phyloP scores from a whole-genome alignment of 2,888 invertebrate genomes.

The Dicyrtoma fusca region DNA sequence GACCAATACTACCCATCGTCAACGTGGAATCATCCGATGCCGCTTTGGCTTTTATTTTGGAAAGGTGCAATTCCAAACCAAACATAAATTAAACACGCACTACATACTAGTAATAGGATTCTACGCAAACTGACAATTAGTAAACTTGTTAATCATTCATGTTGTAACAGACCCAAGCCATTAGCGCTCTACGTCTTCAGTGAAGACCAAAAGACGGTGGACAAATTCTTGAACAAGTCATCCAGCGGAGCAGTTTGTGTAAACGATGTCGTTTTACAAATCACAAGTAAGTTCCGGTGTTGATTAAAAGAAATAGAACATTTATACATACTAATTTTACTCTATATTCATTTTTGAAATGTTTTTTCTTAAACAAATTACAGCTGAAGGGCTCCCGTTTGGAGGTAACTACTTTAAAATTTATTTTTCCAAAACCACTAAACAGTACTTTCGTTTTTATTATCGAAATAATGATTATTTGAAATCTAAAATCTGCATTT shows the following conservation, averaged over 20 bases:
- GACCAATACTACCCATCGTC: constrained; percentile 30
- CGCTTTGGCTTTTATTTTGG: constrained; percentile 79
- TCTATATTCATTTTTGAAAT: no score
- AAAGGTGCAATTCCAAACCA: no score
- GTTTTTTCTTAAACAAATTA: no score
- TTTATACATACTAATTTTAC: not conserved
- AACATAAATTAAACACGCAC: no score
- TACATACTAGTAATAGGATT: no score
- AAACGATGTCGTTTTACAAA: constrained; percentile 87
- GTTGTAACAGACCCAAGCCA: constrained; percentile 78
- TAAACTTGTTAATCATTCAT: no score
- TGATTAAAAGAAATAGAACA: no score
- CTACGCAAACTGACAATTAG: no score
- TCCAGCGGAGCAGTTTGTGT: constrained; percentile 78
- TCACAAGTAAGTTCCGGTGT: constrained; percentile 67
- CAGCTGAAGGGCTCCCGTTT: constrained; percentile 54
- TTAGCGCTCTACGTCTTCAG: constrained; percentile 87
- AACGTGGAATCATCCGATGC: constrained; percentile 81
- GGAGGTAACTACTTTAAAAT: constrained; percentile 51
- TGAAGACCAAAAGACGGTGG: constrained; percentile 64
- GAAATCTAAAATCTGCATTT: no score
- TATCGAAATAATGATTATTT: no score
- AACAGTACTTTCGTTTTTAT: no score
- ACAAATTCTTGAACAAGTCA: constrained; percentile 72
- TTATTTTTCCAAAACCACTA: no score